phyloP scores from a whole-genome alignment of 2,888 invertebrate species.

The Ceratothoa steindachneri region DNA sequence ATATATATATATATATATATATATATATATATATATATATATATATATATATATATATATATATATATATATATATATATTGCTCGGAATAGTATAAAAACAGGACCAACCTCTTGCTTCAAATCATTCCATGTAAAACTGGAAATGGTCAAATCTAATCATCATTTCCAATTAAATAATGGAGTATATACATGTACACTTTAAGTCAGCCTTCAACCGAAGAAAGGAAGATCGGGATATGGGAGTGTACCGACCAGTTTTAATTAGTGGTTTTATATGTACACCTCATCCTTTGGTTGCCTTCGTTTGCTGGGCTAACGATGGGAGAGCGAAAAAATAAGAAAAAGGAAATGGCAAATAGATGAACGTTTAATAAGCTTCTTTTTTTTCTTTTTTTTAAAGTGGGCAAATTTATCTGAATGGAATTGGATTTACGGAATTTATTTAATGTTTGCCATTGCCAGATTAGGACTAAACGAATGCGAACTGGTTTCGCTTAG shows the following conservation, averaged over 20 bases:
- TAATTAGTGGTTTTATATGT: neutral
- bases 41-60: constrained; percentile 32
- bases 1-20: constrained; percentile 31
- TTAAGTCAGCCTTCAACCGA: neutral
- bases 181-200: neutral
- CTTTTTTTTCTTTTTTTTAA: no score
- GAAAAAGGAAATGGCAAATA: neutral
- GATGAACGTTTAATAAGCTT: neutral
- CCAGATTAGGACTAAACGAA: neutral
- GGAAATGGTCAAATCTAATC: neutral
- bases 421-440: constrained; percentile 10
- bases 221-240: neutral
- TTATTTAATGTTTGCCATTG: constrained; percentile 12
- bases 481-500: constrained; percentile 8
- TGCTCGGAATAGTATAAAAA: neutral
- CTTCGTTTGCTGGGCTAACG: no score
- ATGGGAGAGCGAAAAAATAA: no score
- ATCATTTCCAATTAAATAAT: neutral
- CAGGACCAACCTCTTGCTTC: neutral
- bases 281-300: no score
- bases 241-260: neutral
- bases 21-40: constrained; percentile 33
- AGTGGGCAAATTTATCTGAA: constrained; percentile 1
- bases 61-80: constrained; percentile 20
- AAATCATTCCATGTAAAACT: neutral